phyloP scores from a whole-genome alignment of 2,797 vertebrate species.

The Aphelocoma californica region DNA sequence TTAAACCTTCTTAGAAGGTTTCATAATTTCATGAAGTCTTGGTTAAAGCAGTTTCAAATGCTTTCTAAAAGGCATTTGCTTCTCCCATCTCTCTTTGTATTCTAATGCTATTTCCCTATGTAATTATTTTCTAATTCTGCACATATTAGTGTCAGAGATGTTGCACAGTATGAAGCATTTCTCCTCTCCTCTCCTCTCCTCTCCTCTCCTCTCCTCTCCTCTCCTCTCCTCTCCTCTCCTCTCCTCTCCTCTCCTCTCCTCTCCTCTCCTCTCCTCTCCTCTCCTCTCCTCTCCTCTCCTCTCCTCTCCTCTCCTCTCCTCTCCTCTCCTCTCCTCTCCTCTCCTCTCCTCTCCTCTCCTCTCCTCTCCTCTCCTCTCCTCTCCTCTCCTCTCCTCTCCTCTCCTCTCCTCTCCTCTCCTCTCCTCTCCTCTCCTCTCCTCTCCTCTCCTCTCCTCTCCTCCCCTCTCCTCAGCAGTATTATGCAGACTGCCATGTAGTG shows the following conservation, averaged over 20 bases:
- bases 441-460: background rate
- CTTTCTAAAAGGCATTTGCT: background rate
- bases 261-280: background rate
- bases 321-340: background rate
- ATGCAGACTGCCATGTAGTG: background rate
- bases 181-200: background rate
- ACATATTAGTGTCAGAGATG: background rate
- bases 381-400: background rate
- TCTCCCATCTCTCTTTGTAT: background rate
- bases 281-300: background rate
- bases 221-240: background rate
- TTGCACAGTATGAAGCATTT: background rate
- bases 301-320: background rate
- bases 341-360: background rate
- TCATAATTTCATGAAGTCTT: background rate
- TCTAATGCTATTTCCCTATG: background rate
- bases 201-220: background rate
- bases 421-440: background rate
- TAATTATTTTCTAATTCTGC: background rate
- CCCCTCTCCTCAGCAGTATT: background rate
- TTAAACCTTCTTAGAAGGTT: background rate
- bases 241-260: background rate
- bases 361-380: background rate
- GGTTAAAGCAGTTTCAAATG: background rate
- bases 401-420: background rate